phyloP scores from a whole-genome alignment of 2,888 invertebrate genomes.

The Pomacea canaliculata region DNA sequence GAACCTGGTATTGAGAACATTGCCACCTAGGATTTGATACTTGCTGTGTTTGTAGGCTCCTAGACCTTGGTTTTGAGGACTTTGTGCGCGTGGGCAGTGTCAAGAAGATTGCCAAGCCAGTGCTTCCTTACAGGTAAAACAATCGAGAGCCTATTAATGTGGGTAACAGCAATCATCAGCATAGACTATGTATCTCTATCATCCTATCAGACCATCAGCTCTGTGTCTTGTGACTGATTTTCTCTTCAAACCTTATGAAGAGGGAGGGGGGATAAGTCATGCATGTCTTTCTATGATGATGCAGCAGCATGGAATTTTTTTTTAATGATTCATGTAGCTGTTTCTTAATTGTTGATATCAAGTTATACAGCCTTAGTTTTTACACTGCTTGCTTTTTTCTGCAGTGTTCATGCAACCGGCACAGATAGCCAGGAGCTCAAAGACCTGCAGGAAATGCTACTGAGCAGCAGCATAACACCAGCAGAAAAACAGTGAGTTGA shows the following conservation, averaged over 20 bases:
- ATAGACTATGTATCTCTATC: too few relatives aligned
- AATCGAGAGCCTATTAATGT: not conserved
- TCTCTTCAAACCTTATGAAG: too few relatives aligned
- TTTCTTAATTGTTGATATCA: too few relatives aligned
- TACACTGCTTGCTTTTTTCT: conserved; percentile 3
- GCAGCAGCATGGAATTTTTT: too few relatives aligned
- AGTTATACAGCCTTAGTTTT: too few relatives aligned
- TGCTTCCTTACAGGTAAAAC: conserved; percentile 59
- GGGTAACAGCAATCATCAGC: too few relatives aligned
- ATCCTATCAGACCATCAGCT: too few relatives aligned
- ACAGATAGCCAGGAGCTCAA: conserved; percentile 57
- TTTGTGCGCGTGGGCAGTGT: conserved; percentile 64
- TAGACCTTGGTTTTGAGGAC: conserved; percentile 59
- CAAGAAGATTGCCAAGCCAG: conserved; percentile 63
- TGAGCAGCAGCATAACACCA: conserved; percentile 48
- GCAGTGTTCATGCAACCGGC: conserved; percentile 61
- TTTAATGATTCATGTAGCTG: too few relatives aligned
- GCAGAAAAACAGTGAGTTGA: conserved; percentile 55
- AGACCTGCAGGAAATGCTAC: conserved; percentile 61
- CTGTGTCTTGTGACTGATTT: too few relatives aligned
- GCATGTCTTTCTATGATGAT: too few relatives aligned
- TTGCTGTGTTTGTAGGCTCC: conserved; percentile 41
- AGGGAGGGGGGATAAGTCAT: too few relatives aligned
- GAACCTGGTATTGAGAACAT: not conserved
- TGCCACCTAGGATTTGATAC: not conserved